Evolutionary conservation across 2,888 invertebrate species (phyloP).

Genomic region (Plebejus melissa): DNA sequence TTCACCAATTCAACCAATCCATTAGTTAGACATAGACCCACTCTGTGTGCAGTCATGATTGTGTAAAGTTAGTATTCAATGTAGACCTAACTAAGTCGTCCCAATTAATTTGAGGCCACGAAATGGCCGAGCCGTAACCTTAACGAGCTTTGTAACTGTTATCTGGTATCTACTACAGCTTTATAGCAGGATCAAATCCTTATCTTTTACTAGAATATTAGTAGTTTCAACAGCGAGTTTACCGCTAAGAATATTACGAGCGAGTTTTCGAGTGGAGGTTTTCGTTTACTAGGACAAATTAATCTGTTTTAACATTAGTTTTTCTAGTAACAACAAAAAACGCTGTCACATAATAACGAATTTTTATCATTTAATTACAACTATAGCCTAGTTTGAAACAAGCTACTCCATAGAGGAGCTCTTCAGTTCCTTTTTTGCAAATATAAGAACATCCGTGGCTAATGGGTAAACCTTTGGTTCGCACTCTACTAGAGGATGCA

Average conservation of each 20-base stretch:
- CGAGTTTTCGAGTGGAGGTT: neutral
- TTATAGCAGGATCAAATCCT: slow-evolving; percentile 16
- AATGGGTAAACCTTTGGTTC: too few species aligned
- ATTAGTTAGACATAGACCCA: neutral
- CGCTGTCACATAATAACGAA: too few species aligned
- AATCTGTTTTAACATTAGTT: too few species aligned
- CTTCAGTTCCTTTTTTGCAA: too few species aligned
- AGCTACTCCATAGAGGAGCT: too few species aligned
- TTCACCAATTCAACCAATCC: neutral
- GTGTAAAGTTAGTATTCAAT: slow-evolving; percentile 20
- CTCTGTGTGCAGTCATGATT: neutral
- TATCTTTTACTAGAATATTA: slow-evolving; percentile 1
- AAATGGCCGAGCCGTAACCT: slow-evolving; percentile 20
- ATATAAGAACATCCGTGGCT: too few species aligned
- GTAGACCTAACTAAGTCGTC: neutral
- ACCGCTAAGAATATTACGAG: neutral
- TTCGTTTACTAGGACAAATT: neutral
- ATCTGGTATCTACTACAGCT: slow-evolving; percentile 21
- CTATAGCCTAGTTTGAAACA: too few species aligned
- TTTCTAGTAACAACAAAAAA: too few species aligned
- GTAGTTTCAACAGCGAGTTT: slow-evolving; percentile 5
- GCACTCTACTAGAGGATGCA: too few species aligned
- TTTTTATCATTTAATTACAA: too few species aligned
- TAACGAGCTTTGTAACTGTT: slow-evolving; percentile 25
- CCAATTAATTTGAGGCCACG: slow-evolving; percentile 26